Base-by-base conservation (phyloP, 1,140 invertebrate genomes). In the Gyrodactylus bullatarudis region DNA sequence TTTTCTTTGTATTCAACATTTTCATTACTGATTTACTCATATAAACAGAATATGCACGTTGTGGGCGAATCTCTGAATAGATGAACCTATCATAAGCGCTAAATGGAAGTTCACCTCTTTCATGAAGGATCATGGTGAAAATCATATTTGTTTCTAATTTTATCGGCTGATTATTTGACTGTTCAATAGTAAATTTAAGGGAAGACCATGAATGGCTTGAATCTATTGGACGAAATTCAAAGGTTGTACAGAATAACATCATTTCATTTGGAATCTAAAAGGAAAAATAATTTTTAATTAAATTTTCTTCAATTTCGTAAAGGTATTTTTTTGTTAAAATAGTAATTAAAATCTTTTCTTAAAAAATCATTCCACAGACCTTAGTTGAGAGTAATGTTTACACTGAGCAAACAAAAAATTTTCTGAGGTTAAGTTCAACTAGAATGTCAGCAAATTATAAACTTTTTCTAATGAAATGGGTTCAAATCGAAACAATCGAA, bases 171-270 rank as follows among this genome's bases (percentile, higher is more conserved):
- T 71, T 71, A 25, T 24, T 26, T 23, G 22, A 23, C 21, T 23
- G 8, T 1, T 71, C 70, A 25, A 71, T 1, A 26, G 24, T 23
- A 1, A 71, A 20, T 20, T 71, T 71, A 26, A 71, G 20, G 8
- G 21, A 16, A 1, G 70, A 71, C 70, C 70, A 71, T 1, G 23
- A 25, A n/a, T 71, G 24, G 24, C 20, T 24, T 1, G 23, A 20
- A 26, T 25, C 8, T 71, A 25, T 25, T 2, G 8, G 21, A 23
- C 24, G 21, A 25, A 71, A 71, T 71, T 71, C 70, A 71, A 71
- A 71, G 20, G 70, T 71, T 25, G 70, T 71, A 25, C 70, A 71
- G 24, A 71, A 23, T 1, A 71, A 25, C 34, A 54, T 54, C n/a
- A 16, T 54, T n/a, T 54, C 34, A n/a, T 54, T 54, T 54, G 34